phyloP scores from a whole-genome alignment of 2,113 vertebrate genomes.

The Antechinus stuartii region DNA sequence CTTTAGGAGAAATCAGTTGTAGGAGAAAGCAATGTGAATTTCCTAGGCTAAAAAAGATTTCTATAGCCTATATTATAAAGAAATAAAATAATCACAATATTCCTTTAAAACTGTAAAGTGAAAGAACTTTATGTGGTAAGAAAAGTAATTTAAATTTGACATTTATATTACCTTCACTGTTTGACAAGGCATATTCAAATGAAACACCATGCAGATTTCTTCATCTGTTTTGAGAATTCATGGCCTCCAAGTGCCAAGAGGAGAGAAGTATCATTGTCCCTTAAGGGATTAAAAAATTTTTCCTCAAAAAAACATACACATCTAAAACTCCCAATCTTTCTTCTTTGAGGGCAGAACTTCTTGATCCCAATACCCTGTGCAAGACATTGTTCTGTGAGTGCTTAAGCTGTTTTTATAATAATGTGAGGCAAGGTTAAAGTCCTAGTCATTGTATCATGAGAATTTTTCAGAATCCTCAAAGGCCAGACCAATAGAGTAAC shows the following conservation, averaged over 20 bases:
- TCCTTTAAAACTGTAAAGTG: neutral
- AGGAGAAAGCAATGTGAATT: neutral
- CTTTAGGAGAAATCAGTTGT: neutral
- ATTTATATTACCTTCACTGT: neutral
- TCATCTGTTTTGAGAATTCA: neutral
- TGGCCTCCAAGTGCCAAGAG: neutral
- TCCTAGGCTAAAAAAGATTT: neutral
- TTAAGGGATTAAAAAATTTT: neutral
- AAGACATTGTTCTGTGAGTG: neutral
- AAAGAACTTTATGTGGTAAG: neutral
- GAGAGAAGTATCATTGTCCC: neutral
- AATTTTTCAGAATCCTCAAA: neutral
- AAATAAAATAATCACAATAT: neutral
- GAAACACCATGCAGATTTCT: neutral
- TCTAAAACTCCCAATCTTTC: neutral
- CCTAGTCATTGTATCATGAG: neutral
- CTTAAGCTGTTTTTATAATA: neutral
- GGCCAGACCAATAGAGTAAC: neutral
- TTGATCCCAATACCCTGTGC: neutral
- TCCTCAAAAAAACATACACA: neutral
- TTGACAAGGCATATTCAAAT: neutral
- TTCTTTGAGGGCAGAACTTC: neutral
- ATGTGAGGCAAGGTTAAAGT: neutral
- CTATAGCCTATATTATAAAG: neutral
- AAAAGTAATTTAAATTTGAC: neutral